A percentile compares a stretch with the other conserved stretches of the same genome.
These are phyloP conservation scores for Candidula unifasciata DNA, from an alignment of 2,888 invertebrate species.

Conservation along the genomic window DNA sequence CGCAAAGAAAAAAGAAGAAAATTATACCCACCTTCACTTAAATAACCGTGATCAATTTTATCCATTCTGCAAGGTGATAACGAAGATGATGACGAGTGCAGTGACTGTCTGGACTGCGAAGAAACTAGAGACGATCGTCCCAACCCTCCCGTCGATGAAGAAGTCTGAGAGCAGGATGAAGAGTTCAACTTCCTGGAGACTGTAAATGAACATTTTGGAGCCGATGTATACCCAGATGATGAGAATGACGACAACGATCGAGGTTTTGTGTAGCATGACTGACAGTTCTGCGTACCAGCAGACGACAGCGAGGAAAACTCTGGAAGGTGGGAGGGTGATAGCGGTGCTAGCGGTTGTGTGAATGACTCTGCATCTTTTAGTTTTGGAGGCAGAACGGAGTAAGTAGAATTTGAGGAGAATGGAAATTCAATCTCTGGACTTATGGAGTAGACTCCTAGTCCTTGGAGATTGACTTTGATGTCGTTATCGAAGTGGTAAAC, in stretches of 20 bases:
- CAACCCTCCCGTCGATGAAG: not conserved
- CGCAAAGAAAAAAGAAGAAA: too few species aligned
- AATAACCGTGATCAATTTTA: constrained; percentile 21
- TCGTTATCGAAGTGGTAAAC: constrained; percentile 31
- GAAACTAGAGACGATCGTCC: not conserved
- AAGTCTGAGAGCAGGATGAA: not conserved
- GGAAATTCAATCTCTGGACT: constrained; percentile 29
- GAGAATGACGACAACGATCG: not conserved
- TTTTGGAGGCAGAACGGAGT: not conserved
- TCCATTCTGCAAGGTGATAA: constrained; percentile 20
- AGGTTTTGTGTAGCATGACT: not conserved
- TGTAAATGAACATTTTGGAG: not conserved
- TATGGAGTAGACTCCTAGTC: constrained; percentile 48
- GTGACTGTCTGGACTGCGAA: constrained; percentile 1
- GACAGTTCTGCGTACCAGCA: not conserved
- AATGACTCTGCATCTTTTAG: constrained; percentile 9
- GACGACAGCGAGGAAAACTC: constrained; percentile 7
- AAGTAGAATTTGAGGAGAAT: not conserved
- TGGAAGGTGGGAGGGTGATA: not conserved
- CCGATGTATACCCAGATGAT: not conserved
- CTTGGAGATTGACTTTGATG: constrained; percentile 46
- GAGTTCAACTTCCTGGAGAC: not conserved
- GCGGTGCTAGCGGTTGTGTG: not conserved
- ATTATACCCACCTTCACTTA: constrained; percentile 21
- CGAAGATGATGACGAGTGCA: not conserved